phyloP scores from a whole-genome alignment of 2,797 vertebrate species.

The Pempheris klunzingeri region DNA sequence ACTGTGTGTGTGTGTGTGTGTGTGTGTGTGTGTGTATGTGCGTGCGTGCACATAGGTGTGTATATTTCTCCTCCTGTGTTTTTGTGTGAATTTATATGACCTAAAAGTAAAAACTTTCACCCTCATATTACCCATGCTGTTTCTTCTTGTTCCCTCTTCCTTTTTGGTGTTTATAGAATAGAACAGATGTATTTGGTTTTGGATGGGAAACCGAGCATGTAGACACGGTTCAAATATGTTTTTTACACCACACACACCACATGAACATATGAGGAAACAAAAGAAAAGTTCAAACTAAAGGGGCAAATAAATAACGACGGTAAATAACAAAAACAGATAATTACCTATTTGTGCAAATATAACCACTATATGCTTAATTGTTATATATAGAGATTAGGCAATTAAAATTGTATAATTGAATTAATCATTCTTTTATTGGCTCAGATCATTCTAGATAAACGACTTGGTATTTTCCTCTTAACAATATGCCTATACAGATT shows the following conservation, averaged over 20 bases:
- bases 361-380: not conserved
- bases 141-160: conserved; percentile 2
- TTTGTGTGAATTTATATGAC: too few relatives aligned
- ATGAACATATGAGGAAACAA: not conserved
- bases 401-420: conserved; percentile 11
- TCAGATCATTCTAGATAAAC: not conserved
- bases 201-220: not conserved
- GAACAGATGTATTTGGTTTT: too few relatives aligned
- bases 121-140: too few relatives aligned
- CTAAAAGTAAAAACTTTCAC: too few relatives aligned
- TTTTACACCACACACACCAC: not conserved
- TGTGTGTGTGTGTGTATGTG: not conserved
- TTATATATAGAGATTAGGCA: conserved; percentile 8
- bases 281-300: not conserved
- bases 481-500: conserved; percentile 25
- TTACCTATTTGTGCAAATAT: not conserved
- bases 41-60: too few relatives aligned
- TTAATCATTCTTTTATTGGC: conserved; percentile 18
- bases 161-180: too few relatives aligned
- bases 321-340: conserved; percentile 16
- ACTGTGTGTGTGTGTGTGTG: conserved; percentile 8
- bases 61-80: too few relatives aligned
- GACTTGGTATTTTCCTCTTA: conserved; percentile 4
- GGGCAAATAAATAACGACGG: not conserved
- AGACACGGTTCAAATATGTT: not conserved